Evolutionary conservation across 2,113 vertebrate species (phyloP), one percentile per base, ranked within the genome.

Genomic region (Syngnathoides biaculeatus): DNA sequence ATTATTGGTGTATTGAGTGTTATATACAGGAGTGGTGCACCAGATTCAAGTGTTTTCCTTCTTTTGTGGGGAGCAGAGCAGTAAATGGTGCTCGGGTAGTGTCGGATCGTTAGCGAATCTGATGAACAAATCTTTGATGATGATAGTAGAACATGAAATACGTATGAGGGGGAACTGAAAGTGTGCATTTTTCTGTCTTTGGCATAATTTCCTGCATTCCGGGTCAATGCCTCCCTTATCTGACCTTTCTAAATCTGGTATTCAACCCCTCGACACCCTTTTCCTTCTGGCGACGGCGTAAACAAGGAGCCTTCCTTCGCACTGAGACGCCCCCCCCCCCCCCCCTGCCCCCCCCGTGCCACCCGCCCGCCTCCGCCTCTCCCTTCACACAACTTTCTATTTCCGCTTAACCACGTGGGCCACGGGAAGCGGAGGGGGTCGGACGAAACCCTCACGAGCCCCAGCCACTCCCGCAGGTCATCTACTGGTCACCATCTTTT

Each of bases 251-350:
- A 50, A 78, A 75, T 86, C 68, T 83, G 81, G 71, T 75, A 55
- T 79, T 72, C 38, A 53, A 67, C 70, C 70, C 67, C 77, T 60
- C 53, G 72, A 89, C 84, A 84, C 78, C 71, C 74, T 86, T 86
- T 89, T 81, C 79, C 82, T 88, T 86, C 79, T 78, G 82, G 78
- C 86, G 69, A 39, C 2, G 59, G 45, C 57, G 67, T 88, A 88
- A 84, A 90, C 83, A 85, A 65, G 59, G 64, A 86, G 74, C 75
- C 76, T 43, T 82, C 64, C 72, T 50, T 45, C 39, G n/a, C 59
- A 5, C 48, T 57, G 56, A 79, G 71, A 48, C 62, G 24, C 53
- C 75, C 69, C 66, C 77, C 72, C 52, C 52, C 22, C 13, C 22
- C 52, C 24, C 0, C 24, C n/a, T 12, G 22, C 52, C 52, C 14